phyloP scores from a whole-genome alignment of 2,888 invertebrate genomes.

The Branchipolynoe longqiensis region DNA sequence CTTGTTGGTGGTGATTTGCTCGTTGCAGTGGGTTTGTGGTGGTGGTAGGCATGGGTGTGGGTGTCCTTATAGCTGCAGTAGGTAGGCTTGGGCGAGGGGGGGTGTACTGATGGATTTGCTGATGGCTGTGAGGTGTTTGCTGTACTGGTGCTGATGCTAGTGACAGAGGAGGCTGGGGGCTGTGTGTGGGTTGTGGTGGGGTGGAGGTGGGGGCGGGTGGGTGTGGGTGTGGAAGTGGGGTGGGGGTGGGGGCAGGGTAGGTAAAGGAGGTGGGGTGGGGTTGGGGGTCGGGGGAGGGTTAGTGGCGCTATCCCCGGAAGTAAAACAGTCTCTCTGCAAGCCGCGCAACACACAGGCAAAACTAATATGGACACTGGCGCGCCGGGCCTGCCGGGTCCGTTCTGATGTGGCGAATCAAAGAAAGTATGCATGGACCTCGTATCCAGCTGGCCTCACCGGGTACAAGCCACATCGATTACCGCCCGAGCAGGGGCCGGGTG shows the following conservation, averaged over 20 bases:
- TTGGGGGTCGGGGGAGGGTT: neutral
- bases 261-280: too few relatives aligned
- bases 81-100: too few relatives aligned
- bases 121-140: too few relatives aligned
- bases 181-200: too few relatives aligned
- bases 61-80: too few relatives aligned
- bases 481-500: constrained; percentile 12
- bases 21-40: neutral
- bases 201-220: neutral
- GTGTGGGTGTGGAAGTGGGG: too few relatives aligned
- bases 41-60: neutral
- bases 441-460: constrained; percentile 34
- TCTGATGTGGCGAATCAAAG: constrained; percentile 44
- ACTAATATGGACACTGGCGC: constrained; percentile 49
- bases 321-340: neutral
- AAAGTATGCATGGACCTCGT: constrained; percentile 4
- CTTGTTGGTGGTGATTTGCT: too few relatives aligned
- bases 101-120: too few relatives aligned
- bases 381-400: neutral
- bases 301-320: neutral
- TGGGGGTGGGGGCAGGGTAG: neutral
- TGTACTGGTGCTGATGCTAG: neutral
- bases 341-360: constrained; percentile 16
- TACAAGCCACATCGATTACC: constrained; percentile 50
- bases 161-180: neutral